A percentile compares a stretch with the other conserved stretches of the same genome.
Evolutionary conservation across 2,797 vertebrate species (phyloP).

Genomic region (Micromesistius poutassou): DNA sequence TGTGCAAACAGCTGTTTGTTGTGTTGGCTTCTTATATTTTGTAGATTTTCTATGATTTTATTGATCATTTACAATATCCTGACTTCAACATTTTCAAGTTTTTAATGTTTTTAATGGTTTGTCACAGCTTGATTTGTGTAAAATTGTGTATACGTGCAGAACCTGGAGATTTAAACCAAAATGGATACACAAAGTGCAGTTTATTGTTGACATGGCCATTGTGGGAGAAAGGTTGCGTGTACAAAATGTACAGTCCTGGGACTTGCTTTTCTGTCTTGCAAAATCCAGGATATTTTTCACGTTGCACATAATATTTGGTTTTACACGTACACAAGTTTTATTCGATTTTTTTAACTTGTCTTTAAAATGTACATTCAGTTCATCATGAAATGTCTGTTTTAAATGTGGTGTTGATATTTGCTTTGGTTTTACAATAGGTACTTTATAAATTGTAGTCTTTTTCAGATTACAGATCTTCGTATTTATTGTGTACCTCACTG

Average conservation of each 20-base stretch:
- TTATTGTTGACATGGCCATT: neutral
- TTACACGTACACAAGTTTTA: too few species aligned
- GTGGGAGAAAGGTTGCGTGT: neutral
- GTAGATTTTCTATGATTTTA: neutral
- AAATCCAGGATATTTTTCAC: neutral
- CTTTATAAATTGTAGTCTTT: neutral
- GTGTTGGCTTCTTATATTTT: neutral
- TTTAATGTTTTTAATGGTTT: neutral
- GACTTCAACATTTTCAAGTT: neutral
- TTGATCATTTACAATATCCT: neutral
- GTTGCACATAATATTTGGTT: neutral
- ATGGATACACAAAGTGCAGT: slow-evolving; percentile 1
- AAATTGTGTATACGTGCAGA: neutral
- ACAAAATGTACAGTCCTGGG: neutral
- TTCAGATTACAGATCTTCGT: neutral
- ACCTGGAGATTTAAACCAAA: neutral
- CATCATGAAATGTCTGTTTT: neutral
- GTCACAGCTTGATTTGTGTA: neutral
- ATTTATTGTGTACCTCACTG: neutral
- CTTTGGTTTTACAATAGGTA: slow-evolving; percentile 1
- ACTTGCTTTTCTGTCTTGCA: neutral
- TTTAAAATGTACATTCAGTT: neutral
- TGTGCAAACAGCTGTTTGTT: neutral
- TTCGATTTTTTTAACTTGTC: neutral
- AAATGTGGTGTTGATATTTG: neutral